phyloP scores from a whole-genome alignment of 2,888 invertebrate genomes.

The Trissoscelio sp. region DNA sequence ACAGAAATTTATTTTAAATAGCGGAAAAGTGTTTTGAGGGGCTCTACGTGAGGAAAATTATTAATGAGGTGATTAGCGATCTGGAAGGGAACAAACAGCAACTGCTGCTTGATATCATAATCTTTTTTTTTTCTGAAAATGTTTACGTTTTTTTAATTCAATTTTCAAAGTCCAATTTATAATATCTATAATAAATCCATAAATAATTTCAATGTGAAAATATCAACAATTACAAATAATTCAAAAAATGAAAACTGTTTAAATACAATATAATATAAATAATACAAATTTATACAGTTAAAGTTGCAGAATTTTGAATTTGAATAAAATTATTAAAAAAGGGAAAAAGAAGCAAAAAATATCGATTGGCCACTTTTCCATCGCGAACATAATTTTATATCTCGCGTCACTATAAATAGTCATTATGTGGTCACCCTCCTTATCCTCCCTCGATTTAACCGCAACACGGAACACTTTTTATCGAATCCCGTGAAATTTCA shows the following conservation, averaged over 20 bases:
- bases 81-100: conserved; percentile 2
- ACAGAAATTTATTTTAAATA: conserved; percentile 48
- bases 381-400: conserved; percentile 59
- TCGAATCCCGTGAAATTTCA: conserved; percentile 66
- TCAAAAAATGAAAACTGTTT: no score
- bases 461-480: conserved; percentile 63
- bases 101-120: conserved; percentile 15
- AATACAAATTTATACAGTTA: no score
- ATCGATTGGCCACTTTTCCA: conserved; percentile 50
- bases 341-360: conserved; percentile 25
- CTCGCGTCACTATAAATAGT: conserved; percentile 65
- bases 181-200: no score
- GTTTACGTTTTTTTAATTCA: no score
- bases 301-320: no score
- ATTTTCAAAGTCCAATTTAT: no score
- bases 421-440: conserved; percentile 58
- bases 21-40: conserved; percentile 26
- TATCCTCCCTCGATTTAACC: conserved; percentile 59
- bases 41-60: conserved; percentile 38
- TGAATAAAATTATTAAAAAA: no score
- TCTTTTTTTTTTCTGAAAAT: conserved; percentile 8
- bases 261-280: no score
- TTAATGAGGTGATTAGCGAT: conserved; percentile 39
- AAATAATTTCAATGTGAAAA: no score
- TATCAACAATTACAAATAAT: no score